phyloP scores from a whole-genome alignment of 1,140 invertebrate genomes.

The Agraylea sexmaculata region DNA sequence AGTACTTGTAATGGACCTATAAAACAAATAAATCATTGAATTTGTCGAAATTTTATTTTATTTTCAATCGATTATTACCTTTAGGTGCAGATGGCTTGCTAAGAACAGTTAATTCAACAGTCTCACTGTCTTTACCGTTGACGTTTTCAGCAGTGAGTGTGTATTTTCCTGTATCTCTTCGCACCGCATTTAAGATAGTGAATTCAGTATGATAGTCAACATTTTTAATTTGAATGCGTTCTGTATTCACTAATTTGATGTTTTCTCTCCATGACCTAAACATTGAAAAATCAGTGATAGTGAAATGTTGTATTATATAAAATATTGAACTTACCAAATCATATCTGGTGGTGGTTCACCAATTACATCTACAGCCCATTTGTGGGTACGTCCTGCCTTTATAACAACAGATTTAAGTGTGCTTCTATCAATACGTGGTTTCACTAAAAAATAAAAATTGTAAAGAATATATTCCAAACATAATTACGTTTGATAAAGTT shows the following conservation, averaged over 20 bases:
- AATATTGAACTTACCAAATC: slow-evolving; percentile 49
- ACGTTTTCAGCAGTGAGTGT: slow-evolving; percentile 80
- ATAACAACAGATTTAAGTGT: slow-evolving; percentile 78
- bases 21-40: slow-evolving; percentile 3
- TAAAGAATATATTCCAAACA: slow-evolving; percentile 10
- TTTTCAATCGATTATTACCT: too few relatives aligned
- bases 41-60: too few relatives aligned
- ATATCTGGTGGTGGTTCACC: slow-evolving; percentile 80
- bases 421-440: slow-evolving; percentile 83
- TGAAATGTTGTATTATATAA: neutral
- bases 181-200: slow-evolving; percentile 63
- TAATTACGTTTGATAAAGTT: neutral
- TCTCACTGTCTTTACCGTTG: slow-evolving; percentile 80
- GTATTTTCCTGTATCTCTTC: slow-evolving; percentile 87
- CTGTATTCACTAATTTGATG: slow-evolving; percentile 66
- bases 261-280: slow-evolving; percentile 62
- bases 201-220: slow-evolving; percentile 87
- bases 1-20: slow-evolving; percentile 71
- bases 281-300: neutral
- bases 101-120: slow-evolving; percentile 82
- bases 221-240: slow-evolving; percentile 81
- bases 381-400: slow-evolving; percentile 81
- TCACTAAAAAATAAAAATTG: slow-evolving; percentile 47
- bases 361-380: slow-evolving; percentile 81
- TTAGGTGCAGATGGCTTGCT: slow-evolving; percentile 76